phyloP scores from a whole-genome alignment of 30 jellyfish, hydroid and myxozoan genomes.

The Aurelia aurita complex sp. Pacific region DNA sequence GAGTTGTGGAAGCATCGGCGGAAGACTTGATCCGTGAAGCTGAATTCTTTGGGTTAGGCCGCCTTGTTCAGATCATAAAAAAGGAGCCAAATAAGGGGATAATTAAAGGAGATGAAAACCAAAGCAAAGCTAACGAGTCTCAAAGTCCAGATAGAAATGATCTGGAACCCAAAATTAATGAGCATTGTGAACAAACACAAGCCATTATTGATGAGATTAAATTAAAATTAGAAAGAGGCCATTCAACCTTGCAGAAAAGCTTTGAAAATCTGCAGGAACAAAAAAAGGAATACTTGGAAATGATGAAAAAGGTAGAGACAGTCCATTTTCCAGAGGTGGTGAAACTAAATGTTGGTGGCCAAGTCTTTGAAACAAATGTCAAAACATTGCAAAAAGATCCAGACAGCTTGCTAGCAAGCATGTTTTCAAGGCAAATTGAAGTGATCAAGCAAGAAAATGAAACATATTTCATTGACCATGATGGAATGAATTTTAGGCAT shows the following conservation, averaged over 20 bases:
- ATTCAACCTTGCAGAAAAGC: too few species aligned
- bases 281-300: too few species aligned
- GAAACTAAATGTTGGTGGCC: background rate
- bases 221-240: too few species aligned
- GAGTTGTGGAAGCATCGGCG: too few species aligned
- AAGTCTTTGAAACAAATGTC: background rate
- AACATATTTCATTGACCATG: constrained; percentile 15
- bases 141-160: background rate
- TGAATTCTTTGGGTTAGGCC: constrained; percentile 26
- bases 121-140: too few species aligned
- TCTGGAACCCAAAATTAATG: constrained; percentile 20
- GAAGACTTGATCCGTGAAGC: constrained; percentile 42
- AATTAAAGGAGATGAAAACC: too few species aligned
- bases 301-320: too few species aligned
- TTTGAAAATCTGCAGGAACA: too few species aligned
- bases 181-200: background rate
- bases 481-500: too few species aligned
- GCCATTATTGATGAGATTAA: too few species aligned
- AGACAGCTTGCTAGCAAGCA: constrained; percentile 7
- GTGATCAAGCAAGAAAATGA: constrained; percentile 1
- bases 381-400: constrained; percentile 16
- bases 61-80: constrained; percentile 6
- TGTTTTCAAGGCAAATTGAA: constrained; percentile 6
- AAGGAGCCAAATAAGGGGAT: too few species aligned
- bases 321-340: too few species aligned